A percentile compares a stretch with the other conserved stretches of the same genome.
These are phyloP conservation scores for Ariolimax columbianus DNA, from an alignment of 2,888 invertebrate genomes.

Conservation along the genomic window DNA sequence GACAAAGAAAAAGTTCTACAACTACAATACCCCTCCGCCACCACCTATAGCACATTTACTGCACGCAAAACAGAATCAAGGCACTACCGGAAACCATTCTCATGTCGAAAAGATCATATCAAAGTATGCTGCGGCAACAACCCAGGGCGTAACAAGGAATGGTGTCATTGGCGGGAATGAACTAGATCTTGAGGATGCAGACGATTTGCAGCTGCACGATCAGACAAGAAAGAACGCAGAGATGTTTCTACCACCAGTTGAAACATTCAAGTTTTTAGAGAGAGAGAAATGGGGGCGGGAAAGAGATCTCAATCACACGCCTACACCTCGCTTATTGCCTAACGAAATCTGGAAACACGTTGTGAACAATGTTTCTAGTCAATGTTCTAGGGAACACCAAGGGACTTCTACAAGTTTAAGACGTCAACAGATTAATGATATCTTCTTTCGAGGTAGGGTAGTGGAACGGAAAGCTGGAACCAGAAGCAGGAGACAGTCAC, in stretches of 20 bases:
- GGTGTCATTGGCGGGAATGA: neutral
- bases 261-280: conserved; percentile 38
- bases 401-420: neutral
- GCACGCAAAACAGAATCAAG: neutral
- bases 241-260: conserved; percentile 7
- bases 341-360: conserved; percentile 46
- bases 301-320: conserved; percentile 30
- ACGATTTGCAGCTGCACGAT: neutral
- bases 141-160: neutral
- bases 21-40: conserved; percentile 38
- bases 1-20: conserved; percentile 63
- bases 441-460: neutral
- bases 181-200: neutral
- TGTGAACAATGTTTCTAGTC: conserved; percentile 37
- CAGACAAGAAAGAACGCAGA: neutral
- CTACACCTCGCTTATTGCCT: conserved; percentile 44
- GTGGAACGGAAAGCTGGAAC: neutral
- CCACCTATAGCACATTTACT: neutral
- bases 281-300: conserved; percentile 35
- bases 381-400: neutral
- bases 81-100: neutral
- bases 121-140: neutral
- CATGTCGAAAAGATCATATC: neutral
- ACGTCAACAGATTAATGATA: neutral
- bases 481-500: neutral